Conservation (phyloP, 2,888 invertebrate genomes). For the Diabrotica balteata region DNA sequence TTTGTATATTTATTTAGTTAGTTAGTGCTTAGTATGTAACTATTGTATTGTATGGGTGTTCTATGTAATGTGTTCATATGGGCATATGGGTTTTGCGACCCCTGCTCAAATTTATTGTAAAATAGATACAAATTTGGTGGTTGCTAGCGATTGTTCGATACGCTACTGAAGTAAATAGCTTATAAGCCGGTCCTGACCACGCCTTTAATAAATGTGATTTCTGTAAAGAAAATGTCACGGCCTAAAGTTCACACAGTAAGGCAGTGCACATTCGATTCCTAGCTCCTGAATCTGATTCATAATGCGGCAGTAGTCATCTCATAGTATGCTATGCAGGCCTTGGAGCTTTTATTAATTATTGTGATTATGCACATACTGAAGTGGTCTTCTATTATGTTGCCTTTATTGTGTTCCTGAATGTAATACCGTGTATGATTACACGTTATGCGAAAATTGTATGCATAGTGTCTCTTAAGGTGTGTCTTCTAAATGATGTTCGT, state of each 20-base stretch:
- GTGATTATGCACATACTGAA: slow-evolving; percentile 44
- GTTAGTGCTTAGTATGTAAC: no score
- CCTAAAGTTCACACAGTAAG: slow-evolving; percentile 51
- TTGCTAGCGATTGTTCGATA: not conserved
- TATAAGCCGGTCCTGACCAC: slow-evolving; percentile 42
- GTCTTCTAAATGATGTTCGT: slow-evolving; percentile 32
- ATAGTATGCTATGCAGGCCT: slow-evolving; percentile 45
- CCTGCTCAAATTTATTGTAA: no score
- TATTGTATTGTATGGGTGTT: no score
- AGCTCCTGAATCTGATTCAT: slow-evolving; percentile 47
- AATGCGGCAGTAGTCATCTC: slow-evolving; percentile 44
- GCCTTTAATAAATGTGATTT: slow-evolving; percentile 54
- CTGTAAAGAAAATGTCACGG: slow-evolving; percentile 54
- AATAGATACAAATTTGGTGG: not conserved
- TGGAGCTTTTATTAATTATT: slow-evolving; percentile 52
- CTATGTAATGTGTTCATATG: no score
- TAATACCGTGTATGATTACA: slow-evolving; percentile 36
- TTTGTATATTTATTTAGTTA: no score
- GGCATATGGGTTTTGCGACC: no score
- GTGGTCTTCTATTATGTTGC: slow-evolving; percentile 35
- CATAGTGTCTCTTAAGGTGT: slow-evolving; percentile 36
- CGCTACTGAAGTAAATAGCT: slow-evolving; percentile 22
- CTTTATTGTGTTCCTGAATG: slow-evolving; percentile 34
- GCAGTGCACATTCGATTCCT: slow-evolving; percentile 41
- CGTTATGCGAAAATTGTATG: slow-evolving; percentile 34